Evolutionary conservation across 2,888 invertebrate species (phyloP).

Genomic region (Caenorhabditis virilis): DNA sequence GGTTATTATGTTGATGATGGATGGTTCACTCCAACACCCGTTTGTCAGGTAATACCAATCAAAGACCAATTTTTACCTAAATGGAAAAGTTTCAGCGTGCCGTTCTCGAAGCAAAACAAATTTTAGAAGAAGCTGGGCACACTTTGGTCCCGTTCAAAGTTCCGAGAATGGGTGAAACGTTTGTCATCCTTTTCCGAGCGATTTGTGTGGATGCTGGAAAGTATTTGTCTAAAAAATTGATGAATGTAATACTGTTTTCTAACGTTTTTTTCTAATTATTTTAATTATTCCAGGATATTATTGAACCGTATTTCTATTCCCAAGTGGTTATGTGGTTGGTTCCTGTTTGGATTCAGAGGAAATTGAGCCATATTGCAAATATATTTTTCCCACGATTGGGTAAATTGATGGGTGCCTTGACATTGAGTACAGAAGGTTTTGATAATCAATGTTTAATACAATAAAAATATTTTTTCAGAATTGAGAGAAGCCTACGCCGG

Average conservation of each 20-base stretch:
- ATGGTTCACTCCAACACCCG: constrained; percentile 61
- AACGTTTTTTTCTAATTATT: no score
- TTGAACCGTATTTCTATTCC: constrained; percentile 40
- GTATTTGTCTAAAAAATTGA: constrained; percentile 42
- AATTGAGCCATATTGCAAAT: constrained; percentile 27
- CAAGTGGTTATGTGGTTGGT: constrained; percentile 45
- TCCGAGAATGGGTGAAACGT: constrained; percentile 44
- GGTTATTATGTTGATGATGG: constrained; percentile 61
- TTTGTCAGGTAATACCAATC: constrained; percentile 38
- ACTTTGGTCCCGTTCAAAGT: constrained; percentile 56
- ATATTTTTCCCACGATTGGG: constrained; percentile 50
- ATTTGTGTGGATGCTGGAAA: constrained; percentile 57
- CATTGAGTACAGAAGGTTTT: constrained; percentile 36
- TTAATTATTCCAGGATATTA: no score
- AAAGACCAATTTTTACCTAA: neutral
- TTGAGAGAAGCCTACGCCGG: constrained; percentile 50
- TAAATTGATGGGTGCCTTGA: constrained; percentile 37
- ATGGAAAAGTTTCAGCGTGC: constrained; percentile 37
- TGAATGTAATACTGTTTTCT: no score
- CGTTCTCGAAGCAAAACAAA: constrained; percentile 54
- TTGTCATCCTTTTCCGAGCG: constrained; percentile 49
- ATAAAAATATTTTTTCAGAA: no score
- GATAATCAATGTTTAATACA: neutral
- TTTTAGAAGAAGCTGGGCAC: constrained; percentile 54
- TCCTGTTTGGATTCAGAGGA: constrained; percentile 41